Evolutionary conservation across 2,797 vertebrate species (phyloP).

Genomic region (Bryconaethiops microstoma): DNA sequence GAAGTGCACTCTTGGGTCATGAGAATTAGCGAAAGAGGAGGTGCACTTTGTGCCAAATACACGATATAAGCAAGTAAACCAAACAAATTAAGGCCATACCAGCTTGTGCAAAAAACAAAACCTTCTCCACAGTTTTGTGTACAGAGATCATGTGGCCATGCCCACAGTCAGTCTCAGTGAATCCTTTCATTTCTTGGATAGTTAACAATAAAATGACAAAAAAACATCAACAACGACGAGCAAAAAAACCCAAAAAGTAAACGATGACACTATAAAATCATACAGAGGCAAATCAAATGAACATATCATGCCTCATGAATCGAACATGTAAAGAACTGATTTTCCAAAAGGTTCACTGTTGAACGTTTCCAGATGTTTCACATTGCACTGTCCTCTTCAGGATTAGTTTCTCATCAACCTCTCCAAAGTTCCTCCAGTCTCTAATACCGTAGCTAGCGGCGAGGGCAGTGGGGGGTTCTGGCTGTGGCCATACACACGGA

Average conservation of each 20-base stretch:
- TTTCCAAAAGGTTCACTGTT: conserved; percentile 42
- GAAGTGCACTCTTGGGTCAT: conserved; percentile 73
- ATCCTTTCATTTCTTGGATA: conserved; percentile 36
- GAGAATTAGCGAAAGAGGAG: conserved; percentile 79
- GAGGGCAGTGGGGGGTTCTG: conserved; percentile 18
- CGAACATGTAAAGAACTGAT: conserved; percentile 42
- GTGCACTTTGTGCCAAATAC: conserved; percentile 84
- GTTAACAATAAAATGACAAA: conserved; percentile 20
- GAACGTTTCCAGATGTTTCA: conserved; percentile 56
- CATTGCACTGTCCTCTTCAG: conserved; percentile 56
- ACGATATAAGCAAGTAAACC: conserved; percentile 82
- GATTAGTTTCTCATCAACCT: conserved; percentile 40
- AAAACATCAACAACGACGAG: too few species aligned
- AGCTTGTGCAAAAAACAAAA: conserved; percentile 77
- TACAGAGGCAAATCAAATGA: conserved; percentile 3
- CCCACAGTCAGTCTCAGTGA: conserved; percentile 53
- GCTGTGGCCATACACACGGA: conserved; percentile 38
- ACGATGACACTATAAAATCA: conserved; percentile 23
- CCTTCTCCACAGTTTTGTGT: conserved; percentile 66
- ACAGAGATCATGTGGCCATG: conserved; percentile 66
- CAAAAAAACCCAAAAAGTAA: not conserved
- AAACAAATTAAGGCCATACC: conserved; percentile 92
- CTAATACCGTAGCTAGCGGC: conserved; percentile 31
- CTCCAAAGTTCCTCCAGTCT: conserved; percentile 30
- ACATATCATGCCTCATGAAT: conserved; percentile 54